Percentiles rank a stretch among this genome's conserved stretches.
phyloP scores from a whole-genome alignment of 2,888 invertebrate species.

The Pyrrhia umbra region DNA sequence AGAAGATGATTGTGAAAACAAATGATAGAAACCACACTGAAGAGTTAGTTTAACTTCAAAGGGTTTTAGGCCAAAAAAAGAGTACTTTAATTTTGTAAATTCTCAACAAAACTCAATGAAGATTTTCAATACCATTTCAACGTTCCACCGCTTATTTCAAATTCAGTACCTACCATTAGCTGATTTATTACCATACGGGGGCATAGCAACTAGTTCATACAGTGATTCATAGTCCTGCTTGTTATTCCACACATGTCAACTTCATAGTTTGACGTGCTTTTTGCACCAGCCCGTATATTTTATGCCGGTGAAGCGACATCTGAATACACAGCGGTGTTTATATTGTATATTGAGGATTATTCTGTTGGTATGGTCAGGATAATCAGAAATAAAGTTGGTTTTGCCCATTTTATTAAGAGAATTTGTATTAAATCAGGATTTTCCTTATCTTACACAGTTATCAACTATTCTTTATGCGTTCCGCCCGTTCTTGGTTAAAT shows the following conservation, averaged over 20 bases:
- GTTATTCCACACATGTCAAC: constrained; percentile 68
- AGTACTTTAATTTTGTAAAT: too few relatives aligned
- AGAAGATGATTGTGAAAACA: too few relatives aligned
- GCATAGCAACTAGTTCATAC: constrained; percentile 66
- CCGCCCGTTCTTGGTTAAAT: not conserved
- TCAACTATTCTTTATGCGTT: not conserved
- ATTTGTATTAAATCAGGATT: constrained; percentile 3
- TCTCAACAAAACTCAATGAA: constrained; percentile 26
- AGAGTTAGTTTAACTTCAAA: too few relatives aligned
- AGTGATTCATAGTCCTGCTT: constrained; percentile 62
- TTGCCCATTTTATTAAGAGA: not conserved
- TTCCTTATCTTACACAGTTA: constrained; percentile 4
- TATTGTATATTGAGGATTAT: constrained; percentile 28
- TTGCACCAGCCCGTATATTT: constrained; percentile 66
- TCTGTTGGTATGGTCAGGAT: constrained; percentile 26
- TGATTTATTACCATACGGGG: constrained; percentile 61
- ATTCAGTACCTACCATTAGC: constrained; percentile 50
- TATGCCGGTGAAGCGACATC: constrained; percentile 60
- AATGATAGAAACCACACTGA: too few relatives aligned
- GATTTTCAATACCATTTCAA: constrained; percentile 27
- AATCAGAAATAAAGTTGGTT: constrained; percentile 23
- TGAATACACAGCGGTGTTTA: constrained; percentile 58
- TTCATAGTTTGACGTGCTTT: constrained; percentile 68
- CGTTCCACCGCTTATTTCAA: constrained; percentile 29
- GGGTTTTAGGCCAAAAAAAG: too few relatives aligned